These are phyloP conservation scores for Chrysodeixis includens DNA, from an alignment of 2,888 invertebrate genomes.

Conservation along the genomic window DNA sequence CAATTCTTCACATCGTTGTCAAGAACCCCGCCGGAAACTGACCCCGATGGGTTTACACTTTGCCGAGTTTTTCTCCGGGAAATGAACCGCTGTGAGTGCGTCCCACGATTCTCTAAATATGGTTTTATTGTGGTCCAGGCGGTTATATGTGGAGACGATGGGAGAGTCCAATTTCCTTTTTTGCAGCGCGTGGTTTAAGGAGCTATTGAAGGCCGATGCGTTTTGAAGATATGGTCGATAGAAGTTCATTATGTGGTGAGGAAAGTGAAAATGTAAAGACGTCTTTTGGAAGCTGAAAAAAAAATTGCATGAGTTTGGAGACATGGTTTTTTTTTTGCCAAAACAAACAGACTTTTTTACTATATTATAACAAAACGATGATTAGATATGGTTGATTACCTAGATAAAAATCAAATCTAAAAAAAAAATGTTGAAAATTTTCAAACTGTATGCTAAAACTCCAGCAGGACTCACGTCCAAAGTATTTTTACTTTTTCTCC, in stretches of 20 bases:
- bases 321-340: not conserved
- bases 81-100: conserved; percentile 35
- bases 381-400: too few species aligned
- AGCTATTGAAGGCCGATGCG: conserved; percentile 1
- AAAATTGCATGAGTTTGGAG: not conserved
- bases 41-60: conserved; percentile 14
- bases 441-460: not conserved
- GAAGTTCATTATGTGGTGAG: not conserved
- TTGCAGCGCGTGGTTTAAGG: not conserved
- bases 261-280: not conserved
- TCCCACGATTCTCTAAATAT: conserved; percentile 36
- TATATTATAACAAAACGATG: too few species aligned
- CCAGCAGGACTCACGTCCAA: not conserved
- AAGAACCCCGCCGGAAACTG: not conserved
- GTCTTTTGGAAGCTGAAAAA: not conserved
- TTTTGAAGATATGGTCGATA: not conserved
- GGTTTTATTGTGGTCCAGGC: conserved; percentile 32
- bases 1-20: not conserved
- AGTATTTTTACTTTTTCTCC: conserved; percentile 2
- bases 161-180: conserved; percentile 43
- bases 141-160: not conserved
- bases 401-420: too few species aligned
- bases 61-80: conserved; percentile 24
- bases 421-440: not conserved
- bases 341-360: too few species aligned